phyloP scores from a whole-genome alignment of 2,797 vertebrate genomes.

The Pantherophis vulpinus region DNA sequence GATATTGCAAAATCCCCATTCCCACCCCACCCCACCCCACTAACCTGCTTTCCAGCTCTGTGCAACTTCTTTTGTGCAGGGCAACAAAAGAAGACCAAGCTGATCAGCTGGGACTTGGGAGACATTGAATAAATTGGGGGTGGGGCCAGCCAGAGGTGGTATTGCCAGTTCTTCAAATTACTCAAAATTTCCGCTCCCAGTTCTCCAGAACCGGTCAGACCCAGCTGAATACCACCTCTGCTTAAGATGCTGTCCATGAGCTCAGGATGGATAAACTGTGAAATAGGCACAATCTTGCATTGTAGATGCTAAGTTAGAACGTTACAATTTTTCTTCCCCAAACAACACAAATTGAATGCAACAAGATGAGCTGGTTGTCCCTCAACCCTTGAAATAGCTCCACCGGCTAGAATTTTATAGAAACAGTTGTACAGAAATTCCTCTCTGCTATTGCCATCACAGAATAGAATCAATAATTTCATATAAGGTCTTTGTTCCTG shows the following conservation, averaged over 20 bases:
- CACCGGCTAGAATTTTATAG: neutral
- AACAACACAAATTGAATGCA: neutral
- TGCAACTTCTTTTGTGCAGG: too few relatives aligned
- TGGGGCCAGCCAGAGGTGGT: too few relatives aligned
- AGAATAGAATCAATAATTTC: neutral
- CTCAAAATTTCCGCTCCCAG: too few relatives aligned
- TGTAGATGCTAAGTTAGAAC: neutral
- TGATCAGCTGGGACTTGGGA: too few relatives aligned
- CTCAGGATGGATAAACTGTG: neutral
- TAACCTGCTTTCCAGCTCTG: too few relatives aligned
- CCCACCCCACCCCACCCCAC: too few relatives aligned
- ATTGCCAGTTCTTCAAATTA: too few relatives aligned
- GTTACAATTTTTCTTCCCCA: neutral
- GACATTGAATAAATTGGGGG: too few relatives aligned
- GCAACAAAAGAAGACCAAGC: too few relatives aligned
- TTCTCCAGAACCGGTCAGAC: too few relatives aligned
- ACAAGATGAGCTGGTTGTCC: neutral
- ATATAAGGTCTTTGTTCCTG: neutral
- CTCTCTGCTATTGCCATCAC: neutral
- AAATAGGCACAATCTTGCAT: neutral
- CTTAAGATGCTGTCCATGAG: neutral
- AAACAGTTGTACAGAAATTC: neutral
- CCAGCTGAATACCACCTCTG: too few relatives aligned
- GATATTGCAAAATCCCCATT: too few relatives aligned
- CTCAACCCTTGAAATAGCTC: neutral